phyloP scores from a whole-genome alignment of 2,797 vertebrate species.

The Gadopsis marmoratus region DNA sequence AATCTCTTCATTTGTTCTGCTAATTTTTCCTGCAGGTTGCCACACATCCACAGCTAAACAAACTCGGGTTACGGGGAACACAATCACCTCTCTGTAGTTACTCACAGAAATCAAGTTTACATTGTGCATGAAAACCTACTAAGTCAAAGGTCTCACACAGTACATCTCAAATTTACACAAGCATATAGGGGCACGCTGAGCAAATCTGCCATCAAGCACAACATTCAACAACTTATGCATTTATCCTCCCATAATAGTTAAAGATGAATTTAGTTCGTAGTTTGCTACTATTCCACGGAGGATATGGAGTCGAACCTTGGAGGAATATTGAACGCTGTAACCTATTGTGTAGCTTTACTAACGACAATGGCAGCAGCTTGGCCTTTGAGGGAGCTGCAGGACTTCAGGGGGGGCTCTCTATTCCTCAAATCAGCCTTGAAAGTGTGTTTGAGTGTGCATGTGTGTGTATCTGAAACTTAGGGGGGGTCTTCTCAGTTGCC shows the following conservation, averaged over 20 bases:
- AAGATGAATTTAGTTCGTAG: slow-evolving; percentile 5
- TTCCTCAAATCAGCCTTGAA: slow-evolving; percentile 73
- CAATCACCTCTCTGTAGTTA: not conserved
- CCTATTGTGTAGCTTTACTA: slow-evolving; percentile 63
- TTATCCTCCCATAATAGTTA: slow-evolving; percentile 1
- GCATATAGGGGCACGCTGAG: not conserved
- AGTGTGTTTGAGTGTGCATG: slow-evolving; percentile 48
- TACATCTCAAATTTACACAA: not conserved
- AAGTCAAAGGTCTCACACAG: slow-evolving; percentile 1
- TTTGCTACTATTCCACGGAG: not conserved
- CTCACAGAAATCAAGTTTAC: not conserved
- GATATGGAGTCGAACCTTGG: slow-evolving; percentile 37
- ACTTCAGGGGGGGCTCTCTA: slow-evolving; percentile 81
- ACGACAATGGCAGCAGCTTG: slow-evolving; percentile 65
- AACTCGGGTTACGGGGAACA: not conserved
- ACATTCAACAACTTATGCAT: not conserved
- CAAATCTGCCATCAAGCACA: not conserved
- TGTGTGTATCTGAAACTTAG: slow-evolving; percentile 46
- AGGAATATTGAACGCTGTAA: slow-evolving; percentile 51
- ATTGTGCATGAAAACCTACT: not conserved
- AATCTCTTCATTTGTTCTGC: not conserved
- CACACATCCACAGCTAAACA: not conserved
- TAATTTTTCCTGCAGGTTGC: not conserved
- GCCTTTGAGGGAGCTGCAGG: slow-evolving; percentile 79
- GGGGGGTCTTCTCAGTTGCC: slow-evolving; percentile 66